Percentiles rank a stretch among this genome's conserved stretches.
phyloP scores from a whole-genome alignment of 2,888 invertebrate genomes.

The Tinea trinotella region DNA sequence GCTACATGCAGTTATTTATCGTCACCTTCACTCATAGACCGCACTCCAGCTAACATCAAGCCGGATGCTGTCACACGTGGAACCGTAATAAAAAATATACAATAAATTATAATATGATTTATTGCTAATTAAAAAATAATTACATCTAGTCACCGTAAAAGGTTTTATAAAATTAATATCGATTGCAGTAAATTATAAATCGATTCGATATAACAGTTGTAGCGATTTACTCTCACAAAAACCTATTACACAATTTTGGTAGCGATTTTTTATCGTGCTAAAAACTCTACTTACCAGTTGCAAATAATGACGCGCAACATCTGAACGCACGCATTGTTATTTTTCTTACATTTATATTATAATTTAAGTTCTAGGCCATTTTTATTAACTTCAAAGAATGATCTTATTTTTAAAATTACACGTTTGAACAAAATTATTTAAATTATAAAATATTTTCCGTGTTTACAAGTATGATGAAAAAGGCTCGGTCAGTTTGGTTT shows the following conservation, averaged over 20 bases:
- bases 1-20: no score
- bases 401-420: not conserved
- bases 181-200: no score
- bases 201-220: no score
- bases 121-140: no score
- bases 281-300: slow-evolving; percentile 7
- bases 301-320: not conserved
- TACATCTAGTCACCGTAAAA: no score
- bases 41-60: no score
- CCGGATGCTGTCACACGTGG: no score
- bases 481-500: not conserved
- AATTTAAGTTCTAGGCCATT: not conserved
- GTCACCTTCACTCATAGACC: no score
- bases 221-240: slow-evolving; percentile 1
- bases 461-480: not conserved
- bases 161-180: no score
- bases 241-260: not conserved
- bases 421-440: not conserved
- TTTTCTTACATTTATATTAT: not conserved
- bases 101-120: no score
- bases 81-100: no score
- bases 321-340: not conserved
- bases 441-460: not conserved
- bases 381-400: not conserved
- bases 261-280: not conserved